phyloP scores from a whole-genome alignment of 2,113 vertebrate genomes.

The Oreochromis tanganicae region DNA sequence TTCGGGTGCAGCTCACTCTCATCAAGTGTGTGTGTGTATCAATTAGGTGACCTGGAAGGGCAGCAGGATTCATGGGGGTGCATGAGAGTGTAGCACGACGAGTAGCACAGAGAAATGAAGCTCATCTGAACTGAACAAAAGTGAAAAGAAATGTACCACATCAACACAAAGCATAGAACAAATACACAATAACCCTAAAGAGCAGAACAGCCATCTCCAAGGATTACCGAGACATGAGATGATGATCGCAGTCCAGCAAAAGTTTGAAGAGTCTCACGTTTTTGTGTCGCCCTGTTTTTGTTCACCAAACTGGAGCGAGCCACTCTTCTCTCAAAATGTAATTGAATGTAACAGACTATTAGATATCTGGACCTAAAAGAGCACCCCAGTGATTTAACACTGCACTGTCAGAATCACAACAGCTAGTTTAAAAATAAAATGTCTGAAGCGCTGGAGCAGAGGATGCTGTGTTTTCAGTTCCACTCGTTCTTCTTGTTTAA shows the following conservation, averaged over 20 bases:
- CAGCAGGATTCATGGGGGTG: constrained; percentile 36
- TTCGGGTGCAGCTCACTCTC: neutral
- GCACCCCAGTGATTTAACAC: neutral
- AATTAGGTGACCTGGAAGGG: constrained; percentile 4
- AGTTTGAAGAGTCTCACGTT: neutral
- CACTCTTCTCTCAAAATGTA: neutral
- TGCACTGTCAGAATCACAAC: neutral
- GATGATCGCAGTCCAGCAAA: neutral
- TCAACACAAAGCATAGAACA: neutral
- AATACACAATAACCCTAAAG: neutral
- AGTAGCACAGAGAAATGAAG: neutral
- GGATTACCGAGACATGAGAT: neutral
- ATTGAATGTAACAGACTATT: neutral
- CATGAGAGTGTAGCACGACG: neutral
- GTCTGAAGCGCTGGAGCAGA: accelerated
- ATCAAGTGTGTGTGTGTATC: neutral
- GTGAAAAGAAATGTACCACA: neutral
- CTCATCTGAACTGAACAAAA: neutral
- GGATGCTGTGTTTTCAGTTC: neutral
- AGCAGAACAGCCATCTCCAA: neutral
- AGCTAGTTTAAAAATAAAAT: neutral
- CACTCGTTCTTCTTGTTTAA: neutral
- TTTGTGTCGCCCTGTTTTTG: neutral
- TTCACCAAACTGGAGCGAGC: neutral
- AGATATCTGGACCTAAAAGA: neutral